phyloP scores from a whole-genome alignment of 1,140 invertebrate genomes.

The Drosophila repletoides region DNA sequence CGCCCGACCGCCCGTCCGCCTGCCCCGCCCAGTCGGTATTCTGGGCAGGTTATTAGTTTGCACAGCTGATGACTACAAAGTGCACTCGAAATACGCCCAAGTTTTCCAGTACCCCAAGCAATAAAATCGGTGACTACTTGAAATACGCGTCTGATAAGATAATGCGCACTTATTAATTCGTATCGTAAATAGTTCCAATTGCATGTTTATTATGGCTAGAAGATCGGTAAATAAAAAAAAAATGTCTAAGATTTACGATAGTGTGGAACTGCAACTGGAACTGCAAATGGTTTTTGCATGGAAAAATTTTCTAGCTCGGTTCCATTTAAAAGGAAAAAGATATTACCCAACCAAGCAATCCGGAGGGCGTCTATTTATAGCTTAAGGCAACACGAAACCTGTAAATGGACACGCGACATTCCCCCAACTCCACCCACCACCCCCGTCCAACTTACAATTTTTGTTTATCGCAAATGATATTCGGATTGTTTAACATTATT shows the following conservation, averaged over 20 bases:
- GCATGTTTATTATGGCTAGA: constrained; percentile 13
- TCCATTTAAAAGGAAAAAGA: too few species aligned
- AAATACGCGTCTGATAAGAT: constrained; percentile 58
- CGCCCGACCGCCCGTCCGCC: too few species aligned
- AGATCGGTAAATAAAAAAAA: neutral
- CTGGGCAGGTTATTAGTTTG: constrained; percentile 25
- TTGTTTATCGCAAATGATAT: constrained; percentile 54
- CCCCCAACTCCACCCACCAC: too few species aligned
- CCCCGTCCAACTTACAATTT: too few species aligned
- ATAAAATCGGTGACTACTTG: constrained; percentile 50
- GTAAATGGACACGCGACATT: constrained; percentile 2
- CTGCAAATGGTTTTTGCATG: too few species aligned
- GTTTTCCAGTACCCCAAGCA: constrained; percentile 8
- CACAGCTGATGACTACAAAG: constrained; percentile 50
- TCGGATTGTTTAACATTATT: constrained; percentile 41
- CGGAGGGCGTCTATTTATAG: constrained; percentile 4
- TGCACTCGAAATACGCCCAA: constrained; percentile 18
- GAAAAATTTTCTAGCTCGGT: neutral
- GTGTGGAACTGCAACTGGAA: neutral
- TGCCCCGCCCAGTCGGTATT: too few species aligned
- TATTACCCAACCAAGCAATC: too few species aligned
- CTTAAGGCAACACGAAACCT: constrained; percentile 2
- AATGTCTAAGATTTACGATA: constrained; percentile 7
- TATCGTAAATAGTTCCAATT: constrained; percentile 53
- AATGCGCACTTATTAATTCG: constrained; percentile 47